Conservation (phyloP, 2,888 invertebrate genomes). For the Tigriopus californicus region DNA sequence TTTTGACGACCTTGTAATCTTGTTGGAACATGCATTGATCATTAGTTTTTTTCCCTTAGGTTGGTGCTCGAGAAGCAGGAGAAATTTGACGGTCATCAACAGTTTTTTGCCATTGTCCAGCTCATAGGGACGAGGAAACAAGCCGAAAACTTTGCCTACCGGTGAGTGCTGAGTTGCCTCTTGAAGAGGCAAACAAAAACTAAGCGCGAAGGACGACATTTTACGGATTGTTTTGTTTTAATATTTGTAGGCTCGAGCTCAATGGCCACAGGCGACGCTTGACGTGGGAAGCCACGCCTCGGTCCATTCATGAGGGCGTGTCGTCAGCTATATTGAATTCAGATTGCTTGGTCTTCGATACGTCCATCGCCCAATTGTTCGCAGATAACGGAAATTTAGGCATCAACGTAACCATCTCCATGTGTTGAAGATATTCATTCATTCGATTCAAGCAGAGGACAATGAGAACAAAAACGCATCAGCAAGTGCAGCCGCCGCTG, state of each 20-base stretch:
- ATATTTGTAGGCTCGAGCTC: slow-evolving; percentile 60
- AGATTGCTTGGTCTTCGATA: slow-evolving; percentile 97
- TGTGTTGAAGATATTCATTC: slow-evolving; percentile 26
- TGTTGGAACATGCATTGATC: no score
- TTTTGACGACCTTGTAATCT: no score
- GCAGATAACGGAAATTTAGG: slow-evolving; percentile 98
- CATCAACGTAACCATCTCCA: slow-evolving; percentile 96
- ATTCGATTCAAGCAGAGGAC: no score
- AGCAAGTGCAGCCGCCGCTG: no score
- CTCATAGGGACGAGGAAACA: slow-evolving; percentile 95
- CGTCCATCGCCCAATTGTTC: slow-evolving; percentile 90
- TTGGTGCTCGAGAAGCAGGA: slow-evolving; percentile 95
- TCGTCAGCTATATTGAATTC: slow-evolving; percentile 92
- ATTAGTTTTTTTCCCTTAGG: neutral
- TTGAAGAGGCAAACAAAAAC: no score
- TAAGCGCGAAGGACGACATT: no score
- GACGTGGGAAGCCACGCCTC: slow-evolving; percentile 97
- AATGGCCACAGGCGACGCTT: slow-evolving; percentile 83
- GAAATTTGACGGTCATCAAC: slow-evolving; percentile 87
- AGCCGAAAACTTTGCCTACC: slow-evolving; percentile 95
- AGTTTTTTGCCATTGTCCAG: slow-evolving; percentile 96
- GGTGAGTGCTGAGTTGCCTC: slow-evolving; percentile 30
- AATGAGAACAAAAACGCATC: no score
- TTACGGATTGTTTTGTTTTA: neutral
- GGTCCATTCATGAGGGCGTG: slow-evolving; percentile 96